phyloP scores from a whole-genome alignment of 1,140 invertebrate genomes.

The Aphis gossypii region DNA sequence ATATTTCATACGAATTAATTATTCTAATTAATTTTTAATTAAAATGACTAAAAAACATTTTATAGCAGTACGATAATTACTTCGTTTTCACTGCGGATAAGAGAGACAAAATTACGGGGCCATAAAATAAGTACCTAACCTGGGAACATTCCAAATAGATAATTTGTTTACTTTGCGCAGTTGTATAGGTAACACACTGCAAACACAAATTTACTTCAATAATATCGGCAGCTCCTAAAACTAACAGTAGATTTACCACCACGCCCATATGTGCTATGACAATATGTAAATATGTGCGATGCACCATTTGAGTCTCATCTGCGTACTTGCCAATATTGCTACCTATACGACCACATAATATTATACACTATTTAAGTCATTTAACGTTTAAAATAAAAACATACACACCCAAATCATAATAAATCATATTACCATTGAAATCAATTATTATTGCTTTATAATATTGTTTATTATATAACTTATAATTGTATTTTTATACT shows the following conservation, averaged over 20 bases:
- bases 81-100: background rate
- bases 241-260: too few relatives aligned
- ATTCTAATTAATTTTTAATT: background rate
- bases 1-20: background rate
- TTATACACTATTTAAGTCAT: background rate
- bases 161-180: too few relatives aligned
- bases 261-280: too few relatives aligned
- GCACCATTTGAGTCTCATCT: too few relatives aligned
- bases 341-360: background rate
- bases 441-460: background rate
- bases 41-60: background rate
- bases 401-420: background rate
- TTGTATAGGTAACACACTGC: too few relatives aligned
- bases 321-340: too few relatives aligned
- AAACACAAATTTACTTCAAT: too few relatives aligned
- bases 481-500: too few relatives aligned
- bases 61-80: background rate
- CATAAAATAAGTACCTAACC: too few relatives aligned
- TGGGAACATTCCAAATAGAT: too few relatives aligned
- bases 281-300: too few relatives aligned
- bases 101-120: background rate
- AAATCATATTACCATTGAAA: background rate
- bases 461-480: background rate
- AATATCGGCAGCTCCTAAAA: too few relatives aligned
- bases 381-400: background rate